Base-by-base conservation (phyloP, 2,888 invertebrate genomes). In the Melolontha melolontha region DNA sequence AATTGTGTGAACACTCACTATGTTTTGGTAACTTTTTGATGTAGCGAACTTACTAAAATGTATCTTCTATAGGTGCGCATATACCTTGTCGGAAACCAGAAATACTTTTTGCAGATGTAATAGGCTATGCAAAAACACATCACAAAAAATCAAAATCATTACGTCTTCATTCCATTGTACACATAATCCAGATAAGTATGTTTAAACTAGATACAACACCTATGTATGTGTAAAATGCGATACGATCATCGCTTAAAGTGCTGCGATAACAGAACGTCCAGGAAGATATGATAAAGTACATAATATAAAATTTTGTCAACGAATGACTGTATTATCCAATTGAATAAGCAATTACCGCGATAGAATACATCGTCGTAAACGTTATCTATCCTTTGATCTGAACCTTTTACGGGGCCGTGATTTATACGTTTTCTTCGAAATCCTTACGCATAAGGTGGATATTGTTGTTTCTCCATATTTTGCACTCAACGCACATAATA, bases 61-160 rank as follows among this genome's bases (percentile, higher is more conserved):
- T 54, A 69, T 44, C 68, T 72, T 27, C 77, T 70, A 70, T 78
- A 80, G 14, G 77, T 70, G 67, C 73, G 73, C 66, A 77, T 78
- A 59, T 79, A 78, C 66, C 76, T 73, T 62, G 77, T 75, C 79
- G 82, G 78, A 73, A 80, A 78, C 70, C 81, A 67, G 72, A 78
- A 71, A 76, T 82, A 76, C 77, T 79, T 75, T 77, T 82, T 78
- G 79, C 80, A 73, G 75, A 82, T 67, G 79, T 79, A 77, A 79
- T 81, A 76, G 79, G 80, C 75, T 73, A 80, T 74, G 57, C 79
- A 69, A 78, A 79, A 77, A 73, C 81, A 80, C 80, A 80, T 80
- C 62, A 67, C 69, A 44, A 40, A 63, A 59, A 55, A 47, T 49
- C 66, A 52, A 55, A 62, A 62, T 51, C 62, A 27, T 67, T 67